Evolutionary conservation across 1,140 invertebrate genomes (phyloP), one percentile per base, ranked within the genome.

Genomic region (Panulirus ornatus): DNA sequence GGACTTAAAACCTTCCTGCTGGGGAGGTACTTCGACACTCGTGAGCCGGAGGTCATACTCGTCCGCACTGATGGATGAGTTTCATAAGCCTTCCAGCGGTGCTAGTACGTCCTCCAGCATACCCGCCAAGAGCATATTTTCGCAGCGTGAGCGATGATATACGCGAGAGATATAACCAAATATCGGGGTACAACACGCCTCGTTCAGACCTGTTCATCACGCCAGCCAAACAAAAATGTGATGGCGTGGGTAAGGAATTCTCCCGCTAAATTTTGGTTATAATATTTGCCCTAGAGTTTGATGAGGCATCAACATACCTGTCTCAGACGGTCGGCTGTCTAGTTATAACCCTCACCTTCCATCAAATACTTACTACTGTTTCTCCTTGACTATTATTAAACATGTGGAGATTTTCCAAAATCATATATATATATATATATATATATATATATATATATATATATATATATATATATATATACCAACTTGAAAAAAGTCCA

Each of bases 151-250:
- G n/a, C 1, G 58, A 47, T 47, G 44, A 47, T 47, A 47, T 47
- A 47, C 27, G n/a, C 58, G 8, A 30, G 58, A 66, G n/a, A 66
- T 66, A 66, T 30, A 66, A 66, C n/a, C 58, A 66, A 66, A 30
- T 66, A 66, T 66, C 5, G 30, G 58, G n/a, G 58, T 27, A 66
- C 58, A 30, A 22, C 58, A 27, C n/a, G n/a, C 30, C n/a, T 66
- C 58, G 58, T 66, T 30, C n/a, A 22, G 11, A n/a, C 58, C 30
- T 66, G 58, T 66, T 66, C 58, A 66, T 66, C 58, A 66, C 58
- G 6, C 11, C n/a, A 66, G n/a, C 27, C 27, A 66, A 66, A 66
- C 58, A 27, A 66, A 27, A 66, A 66, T 47, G 11, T 30, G 58
- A 27, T 30, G 14, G 2, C 5, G 54, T 14, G 14, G 44, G 5